These are phyloP conservation scores for Anthrax anthrax DNA, from an alignment of 2,888 invertebrate genomes.

Conservation along the genomic window DNA sequence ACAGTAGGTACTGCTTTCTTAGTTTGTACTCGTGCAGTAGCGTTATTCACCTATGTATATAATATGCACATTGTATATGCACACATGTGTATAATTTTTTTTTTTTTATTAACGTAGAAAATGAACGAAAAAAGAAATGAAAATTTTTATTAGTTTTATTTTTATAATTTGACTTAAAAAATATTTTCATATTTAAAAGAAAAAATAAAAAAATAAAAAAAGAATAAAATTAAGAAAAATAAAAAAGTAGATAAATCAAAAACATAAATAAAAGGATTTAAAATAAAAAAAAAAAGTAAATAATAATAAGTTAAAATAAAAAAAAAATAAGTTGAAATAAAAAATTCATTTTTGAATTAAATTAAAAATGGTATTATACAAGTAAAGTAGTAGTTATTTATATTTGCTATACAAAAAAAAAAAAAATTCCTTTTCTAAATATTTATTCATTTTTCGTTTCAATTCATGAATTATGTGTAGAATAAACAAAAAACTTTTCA, in stretches of 20 bases:
- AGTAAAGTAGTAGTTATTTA: no score
- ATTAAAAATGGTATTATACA: no score
- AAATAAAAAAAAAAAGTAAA: neutral
- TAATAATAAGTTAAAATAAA: neutral
- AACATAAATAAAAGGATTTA: no score
- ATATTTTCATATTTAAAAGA: slow-evolving; percentile 1
- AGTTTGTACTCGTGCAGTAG: slow-evolving; percentile 98
- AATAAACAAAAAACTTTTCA: no score
- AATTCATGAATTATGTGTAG: no score
- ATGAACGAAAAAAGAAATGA: slow-evolving; percentile 5
- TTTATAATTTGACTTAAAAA: neutral
- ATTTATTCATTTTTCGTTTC: no score
- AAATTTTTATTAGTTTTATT: slow-evolving; percentile 2
- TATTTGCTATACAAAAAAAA: no score
- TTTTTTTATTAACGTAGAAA: slow-evolving; percentile 1
- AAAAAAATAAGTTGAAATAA: no score
- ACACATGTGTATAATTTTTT: neutral
- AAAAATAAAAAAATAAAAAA: neutral
- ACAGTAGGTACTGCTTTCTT: slow-evolving; percentile 83
- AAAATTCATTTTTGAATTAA: no score
- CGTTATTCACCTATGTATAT: slow-evolving; percentile 83
- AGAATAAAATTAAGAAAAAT: neutral
- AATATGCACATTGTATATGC: no score
- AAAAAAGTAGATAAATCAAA: neutral
- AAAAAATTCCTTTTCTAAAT: no score